Evolutionary conservation across 1,140 invertebrate genomes (phyloP).

Genomic region (Caenorhabditis inopinata): DNA sequence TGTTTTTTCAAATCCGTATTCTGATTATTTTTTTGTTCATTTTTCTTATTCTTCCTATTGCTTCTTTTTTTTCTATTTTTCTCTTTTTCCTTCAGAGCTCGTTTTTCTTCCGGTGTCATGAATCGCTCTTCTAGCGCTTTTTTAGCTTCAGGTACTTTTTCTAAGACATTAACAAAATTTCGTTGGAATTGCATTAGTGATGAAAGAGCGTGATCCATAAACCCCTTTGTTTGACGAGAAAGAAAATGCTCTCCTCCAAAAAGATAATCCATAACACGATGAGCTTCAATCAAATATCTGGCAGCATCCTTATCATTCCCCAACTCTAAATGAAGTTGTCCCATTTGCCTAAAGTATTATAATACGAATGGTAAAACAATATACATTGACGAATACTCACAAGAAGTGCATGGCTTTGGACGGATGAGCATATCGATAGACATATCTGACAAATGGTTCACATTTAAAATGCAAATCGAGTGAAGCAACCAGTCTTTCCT

Average conservation of each 20-base stretch:
- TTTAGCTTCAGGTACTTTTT: neutral
- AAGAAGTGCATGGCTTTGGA: constrained; percentile 5
- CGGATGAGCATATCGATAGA: constrained; percentile 4
- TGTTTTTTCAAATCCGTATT: neutral
- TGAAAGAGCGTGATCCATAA: constrained; percentile 6
- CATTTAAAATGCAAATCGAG: neutral
- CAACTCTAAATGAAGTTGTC: neutral
- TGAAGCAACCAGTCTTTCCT: neutral
- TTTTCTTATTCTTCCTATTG: constrained; percentile 16
- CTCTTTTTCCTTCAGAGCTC: neutral
- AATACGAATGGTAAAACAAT: neutral
- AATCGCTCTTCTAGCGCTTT: neutral
- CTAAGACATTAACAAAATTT: constrained; percentile 2
- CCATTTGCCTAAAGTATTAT: neutral
- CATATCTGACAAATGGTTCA: constrained; percentile 14
- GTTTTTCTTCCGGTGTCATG: neutral
- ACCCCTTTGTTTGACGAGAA: neutral
- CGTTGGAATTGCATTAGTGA: constrained; percentile 9
- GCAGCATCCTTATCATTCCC: neutral
- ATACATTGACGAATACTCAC: neutral
- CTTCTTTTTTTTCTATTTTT: constrained; percentile 6
- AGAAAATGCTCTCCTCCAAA: constrained; percentile 12
- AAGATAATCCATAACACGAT: constrained; percentile 23
- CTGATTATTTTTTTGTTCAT: neutral
- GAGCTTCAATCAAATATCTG: neutral